A percentile compares a stretch with the other conserved stretches of the same genome.
phyloP scores from a whole-genome alignment of 1,140 invertebrate genomes.

The Papilio aristodemus region DNA sequence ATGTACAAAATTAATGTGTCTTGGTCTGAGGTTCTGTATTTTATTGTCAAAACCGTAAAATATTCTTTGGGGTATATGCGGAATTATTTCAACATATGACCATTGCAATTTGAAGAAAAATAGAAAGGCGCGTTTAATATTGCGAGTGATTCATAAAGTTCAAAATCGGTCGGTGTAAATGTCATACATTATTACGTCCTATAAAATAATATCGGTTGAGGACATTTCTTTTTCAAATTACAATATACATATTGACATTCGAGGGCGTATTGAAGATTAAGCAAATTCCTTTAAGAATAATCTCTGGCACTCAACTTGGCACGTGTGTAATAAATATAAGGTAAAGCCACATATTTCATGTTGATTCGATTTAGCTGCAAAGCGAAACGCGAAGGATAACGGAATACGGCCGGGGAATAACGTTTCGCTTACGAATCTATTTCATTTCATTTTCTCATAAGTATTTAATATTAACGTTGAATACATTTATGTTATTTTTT shows the following conservation, averaged over 20 bases:
- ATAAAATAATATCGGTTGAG: too few relatives aligned
- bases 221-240: too few relatives aligned
- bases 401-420: constrained; percentile 1
- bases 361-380: constrained; percentile 15
- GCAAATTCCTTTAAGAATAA: constrained; percentile 17
- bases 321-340: constrained; percentile 18
- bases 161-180: too few relatives aligned
- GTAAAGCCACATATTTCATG: constrained; percentile 10
- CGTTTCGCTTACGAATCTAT: constrained; percentile 13
- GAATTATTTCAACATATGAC: too few relatives aligned
- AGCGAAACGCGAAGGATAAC: constrained; percentile 10
- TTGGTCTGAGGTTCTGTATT: too few relatives aligned
- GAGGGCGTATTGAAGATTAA: constrained; percentile 8
- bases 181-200: too few relatives aligned
- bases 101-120: too few relatives aligned
- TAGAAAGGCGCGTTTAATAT: too few relatives aligned
- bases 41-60: too few relatives aligned
- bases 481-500: constrained; percentile 3
- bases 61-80: too few relatives aligned
- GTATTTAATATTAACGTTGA: constrained; percentile 13
- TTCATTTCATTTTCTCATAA: constrained; percentile 5
- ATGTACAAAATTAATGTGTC: too few relatives aligned
- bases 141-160: too few relatives aligned
- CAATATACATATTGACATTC: background rate
- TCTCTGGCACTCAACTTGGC: constrained; percentile 15